phyloP scores from a whole-genome alignment of 1,140 invertebrate genomes.

The Drosophila aff. region DNA sequence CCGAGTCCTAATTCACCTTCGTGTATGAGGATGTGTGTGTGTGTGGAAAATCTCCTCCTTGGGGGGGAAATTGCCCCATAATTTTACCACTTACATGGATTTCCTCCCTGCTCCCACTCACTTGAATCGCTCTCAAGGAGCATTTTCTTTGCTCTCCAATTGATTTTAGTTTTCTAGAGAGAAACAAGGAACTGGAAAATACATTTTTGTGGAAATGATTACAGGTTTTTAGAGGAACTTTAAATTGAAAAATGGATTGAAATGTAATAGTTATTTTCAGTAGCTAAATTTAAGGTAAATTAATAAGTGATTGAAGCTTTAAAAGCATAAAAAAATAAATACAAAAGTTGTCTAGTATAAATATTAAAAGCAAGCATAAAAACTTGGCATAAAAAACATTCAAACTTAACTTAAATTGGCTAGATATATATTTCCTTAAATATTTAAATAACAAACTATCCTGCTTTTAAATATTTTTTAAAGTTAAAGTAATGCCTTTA shows the following conservation, averaged over 20 bases:
- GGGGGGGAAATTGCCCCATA: conserved; percentile 2
- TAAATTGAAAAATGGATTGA: background rate
- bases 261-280: background rate
- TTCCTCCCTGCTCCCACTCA: background rate
- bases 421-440: too few species aligned
- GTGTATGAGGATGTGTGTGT: background rate
- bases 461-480: background rate
- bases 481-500: background rate
- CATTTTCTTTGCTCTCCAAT: background rate
- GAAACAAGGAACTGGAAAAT: background rate
- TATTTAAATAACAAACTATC: background rate
- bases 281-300: background rate
- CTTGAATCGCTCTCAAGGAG: background rate
- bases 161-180: background rate
- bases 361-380: too few species aligned
- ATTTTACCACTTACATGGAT: conserved; percentile 11
- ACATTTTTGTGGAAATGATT: background rate
- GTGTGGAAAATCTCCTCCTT: background rate
- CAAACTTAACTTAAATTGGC: too few species aligned
- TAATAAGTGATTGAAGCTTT: background rate
- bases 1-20: conserved; percentile 7
- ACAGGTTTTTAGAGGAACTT: too few species aligned
- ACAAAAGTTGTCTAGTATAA: background rate
- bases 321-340: background rate
- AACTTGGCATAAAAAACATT: too few species aligned